Conservation (phyloP, 2,113 vertebrate genomes). For the Shinisaurus crocodilurus region DNA sequence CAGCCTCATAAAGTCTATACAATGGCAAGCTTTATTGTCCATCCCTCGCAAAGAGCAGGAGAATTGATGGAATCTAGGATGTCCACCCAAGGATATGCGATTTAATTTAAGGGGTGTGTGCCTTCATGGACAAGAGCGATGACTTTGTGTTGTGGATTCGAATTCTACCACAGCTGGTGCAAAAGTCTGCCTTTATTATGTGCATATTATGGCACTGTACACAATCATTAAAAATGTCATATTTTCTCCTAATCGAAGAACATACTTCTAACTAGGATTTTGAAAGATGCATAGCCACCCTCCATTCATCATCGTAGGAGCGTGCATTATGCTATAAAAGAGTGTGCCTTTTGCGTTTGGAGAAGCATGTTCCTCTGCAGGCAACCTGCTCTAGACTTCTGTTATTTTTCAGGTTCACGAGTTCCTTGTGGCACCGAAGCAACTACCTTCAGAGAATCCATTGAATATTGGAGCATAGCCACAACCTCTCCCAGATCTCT, state of each 20-base stretch:
- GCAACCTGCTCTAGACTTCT: not conserved
- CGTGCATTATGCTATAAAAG: not conserved
- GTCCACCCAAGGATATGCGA: not conserved
- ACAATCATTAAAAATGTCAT: not conserved
- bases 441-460: not conserved
- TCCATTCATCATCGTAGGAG: not conserved
- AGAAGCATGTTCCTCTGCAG: not conserved
- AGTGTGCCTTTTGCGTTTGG: not conserved
- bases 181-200: not conserved
- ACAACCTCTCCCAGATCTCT: not conserved
- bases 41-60: not conserved
- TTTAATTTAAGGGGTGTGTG: not conserved
- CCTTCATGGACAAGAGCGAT: not conserved
- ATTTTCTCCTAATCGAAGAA: not conserved
- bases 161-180: not conserved
- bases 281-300: not conserved
- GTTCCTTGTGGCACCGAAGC: not conserved
- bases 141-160: not conserved
- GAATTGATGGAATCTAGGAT: not conserved
- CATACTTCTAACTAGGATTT: not conserved
- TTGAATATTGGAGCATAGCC: not conserved
- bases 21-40: not conserved
- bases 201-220: no score
- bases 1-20: slow-evolving; percentile 10
- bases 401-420: not conserved